Percentiles rank a stretch among this genome's conserved stretches.
phyloP scores from a whole-genome alignment of 2,113 vertebrate genomes.

The Nerophis ophidion region DNA sequence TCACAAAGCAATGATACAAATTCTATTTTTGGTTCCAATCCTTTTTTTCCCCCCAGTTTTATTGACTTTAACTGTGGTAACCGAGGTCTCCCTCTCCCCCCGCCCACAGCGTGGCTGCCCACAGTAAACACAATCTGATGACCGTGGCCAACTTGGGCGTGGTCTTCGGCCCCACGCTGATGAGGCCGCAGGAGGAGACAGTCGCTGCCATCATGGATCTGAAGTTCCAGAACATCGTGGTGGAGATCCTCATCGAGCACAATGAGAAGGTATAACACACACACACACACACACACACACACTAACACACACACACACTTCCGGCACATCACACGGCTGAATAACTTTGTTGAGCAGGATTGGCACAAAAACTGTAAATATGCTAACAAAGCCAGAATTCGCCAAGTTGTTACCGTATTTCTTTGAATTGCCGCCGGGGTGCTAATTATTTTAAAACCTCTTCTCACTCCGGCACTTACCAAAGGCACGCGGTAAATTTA shows the following conservation, averaged over 20 bases:
- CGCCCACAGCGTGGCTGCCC: slow-evolving; percentile 80
- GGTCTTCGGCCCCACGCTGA: slow-evolving; percentile 95
- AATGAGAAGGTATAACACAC: slow-evolving; percentile 80
- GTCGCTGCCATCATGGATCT: slow-evolving; percentile 98
- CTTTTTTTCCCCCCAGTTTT: background rate
- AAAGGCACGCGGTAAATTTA: too few relatives aligned
- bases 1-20: too few relatives aligned
- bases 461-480: too few relatives aligned
- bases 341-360: slow-evolving; percentile 22
- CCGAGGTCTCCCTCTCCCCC: slow-evolving; percentile 17
- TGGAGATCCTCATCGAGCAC: slow-evolving; percentile 96
- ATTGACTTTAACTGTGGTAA: background rate
- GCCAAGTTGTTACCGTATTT: too few relatives aligned
- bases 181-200: slow-evolving; percentile 94
- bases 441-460: too few relatives aligned
- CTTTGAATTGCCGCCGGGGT: too few relatives aligned
- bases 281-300: too few relatives aligned
- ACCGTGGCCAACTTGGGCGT: slow-evolving; percentile 95
- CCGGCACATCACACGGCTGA: background rate
- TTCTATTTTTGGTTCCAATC: background rate
- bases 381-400: slow-evolving; percentile 22
- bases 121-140: slow-evolving; percentile 94
- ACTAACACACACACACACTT: too few relatives aligned
- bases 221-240: slow-evolving; percentile 98
- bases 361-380: slow-evolving; percentile 22